Conservation (phyloP, 1,140 invertebrate species). For the Bombus breviceps region DNA sequence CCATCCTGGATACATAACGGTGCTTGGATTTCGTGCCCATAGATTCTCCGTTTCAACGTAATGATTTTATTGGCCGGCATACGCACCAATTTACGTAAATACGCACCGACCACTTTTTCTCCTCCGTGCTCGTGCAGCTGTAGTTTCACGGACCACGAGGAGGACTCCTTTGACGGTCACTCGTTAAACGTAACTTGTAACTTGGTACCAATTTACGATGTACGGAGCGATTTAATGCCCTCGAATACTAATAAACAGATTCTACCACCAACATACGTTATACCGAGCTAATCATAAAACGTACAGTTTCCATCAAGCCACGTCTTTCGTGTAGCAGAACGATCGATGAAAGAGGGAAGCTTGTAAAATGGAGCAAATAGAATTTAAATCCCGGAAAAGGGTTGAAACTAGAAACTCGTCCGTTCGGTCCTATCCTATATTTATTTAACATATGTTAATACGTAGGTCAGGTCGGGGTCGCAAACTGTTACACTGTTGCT, state of each 20-base stretch:
- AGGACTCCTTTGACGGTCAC: constrained; percentile 40
- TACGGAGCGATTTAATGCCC: constrained; percentile 63
- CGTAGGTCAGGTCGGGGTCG: not conserved
- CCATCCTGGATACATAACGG: constrained; percentile 29
- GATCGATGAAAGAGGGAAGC: constrained; percentile 38
- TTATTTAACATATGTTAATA: too few species aligned
- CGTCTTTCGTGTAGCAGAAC: not conserved
- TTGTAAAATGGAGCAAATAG: not conserved
- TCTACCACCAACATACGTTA: constrained; percentile 28
- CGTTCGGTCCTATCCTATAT: not conserved
- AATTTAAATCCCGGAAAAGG: constrained; percentile 15
- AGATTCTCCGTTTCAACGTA: constrained; percentile 33
- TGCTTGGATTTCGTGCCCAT: constrained; percentile 38
- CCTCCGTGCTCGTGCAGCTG: not conserved
- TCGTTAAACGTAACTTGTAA: constrained; percentile 57
- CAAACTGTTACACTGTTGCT: not conserved
- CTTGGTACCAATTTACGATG: constrained; percentile 66
- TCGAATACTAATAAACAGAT: constrained; percentile 65
- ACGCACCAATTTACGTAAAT: constrained; percentile 47
- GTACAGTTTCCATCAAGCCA: not conserved
- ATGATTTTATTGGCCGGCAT: constrained; percentile 47
- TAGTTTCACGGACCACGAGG: not conserved
- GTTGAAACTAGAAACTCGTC: not conserved
- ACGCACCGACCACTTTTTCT: constrained; percentile 12
- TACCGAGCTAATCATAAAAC: constrained; percentile 18